Conservation (phyloP, 2,797 vertebrate species). For the Manis crassicaudata region DNA sequence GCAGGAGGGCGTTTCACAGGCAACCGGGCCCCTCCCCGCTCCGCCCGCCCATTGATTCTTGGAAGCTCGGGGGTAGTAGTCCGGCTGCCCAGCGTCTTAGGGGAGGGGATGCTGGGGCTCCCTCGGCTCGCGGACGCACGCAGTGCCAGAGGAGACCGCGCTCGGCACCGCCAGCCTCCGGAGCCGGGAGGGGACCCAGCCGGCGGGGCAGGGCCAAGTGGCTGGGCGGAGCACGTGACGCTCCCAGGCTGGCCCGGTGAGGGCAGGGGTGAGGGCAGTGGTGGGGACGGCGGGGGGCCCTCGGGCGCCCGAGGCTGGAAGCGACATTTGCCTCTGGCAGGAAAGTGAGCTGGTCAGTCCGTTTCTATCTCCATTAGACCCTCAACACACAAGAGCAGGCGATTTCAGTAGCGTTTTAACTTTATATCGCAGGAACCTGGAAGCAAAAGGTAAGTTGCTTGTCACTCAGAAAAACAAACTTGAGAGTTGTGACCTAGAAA, state of each 20-base stretch:
- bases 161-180: neutral
- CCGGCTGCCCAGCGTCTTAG: neutral
- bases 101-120: neutral
- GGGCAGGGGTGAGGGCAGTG: neutral
- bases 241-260: neutral
- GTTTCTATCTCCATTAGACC: neutral
- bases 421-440: neutral
- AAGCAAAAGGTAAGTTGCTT: slow-evolving; percentile 69
- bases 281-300: neutral
- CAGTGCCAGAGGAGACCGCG: neutral
- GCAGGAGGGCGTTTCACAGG: neutral
- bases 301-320: neutral
- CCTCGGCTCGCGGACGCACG: neutral
- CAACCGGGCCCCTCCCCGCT: neutral
- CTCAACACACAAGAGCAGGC: neutral
- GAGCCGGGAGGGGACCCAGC: slow-evolving; percentile 42
- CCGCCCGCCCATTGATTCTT: neutral
- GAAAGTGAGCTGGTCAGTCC: neutral
- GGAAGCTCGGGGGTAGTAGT: neutral
- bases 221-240: slow-evolving; percentile 66
- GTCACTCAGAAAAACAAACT: neutral
- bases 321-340: slow-evolving; percentile 33
- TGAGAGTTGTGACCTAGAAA: slow-evolving; percentile 57
- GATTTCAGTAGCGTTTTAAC: neutral
- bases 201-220: neutral